Conservation (phyloP, 2,888 invertebrate genomes). For the Ethmia dodecea region DNA sequence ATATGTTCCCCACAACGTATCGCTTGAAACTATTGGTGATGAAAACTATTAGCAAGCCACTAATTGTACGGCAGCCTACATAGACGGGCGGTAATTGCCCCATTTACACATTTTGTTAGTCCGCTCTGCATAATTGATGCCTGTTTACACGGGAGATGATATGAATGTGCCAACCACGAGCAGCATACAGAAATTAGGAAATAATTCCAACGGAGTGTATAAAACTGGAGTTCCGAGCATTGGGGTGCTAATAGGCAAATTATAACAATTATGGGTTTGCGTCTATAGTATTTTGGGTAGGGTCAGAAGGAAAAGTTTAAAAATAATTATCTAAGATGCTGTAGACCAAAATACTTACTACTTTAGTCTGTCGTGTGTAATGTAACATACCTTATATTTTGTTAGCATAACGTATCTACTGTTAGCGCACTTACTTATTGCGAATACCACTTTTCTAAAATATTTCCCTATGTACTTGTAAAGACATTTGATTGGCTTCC, state of each 20-base stretch:
- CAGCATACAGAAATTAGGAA: slow-evolving; percentile 38
- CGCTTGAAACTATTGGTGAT: slow-evolving; percentile 66
- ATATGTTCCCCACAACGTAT: slow-evolving; percentile 44
- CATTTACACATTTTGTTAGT: slow-evolving; percentile 77
- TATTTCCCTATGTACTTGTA: no score
- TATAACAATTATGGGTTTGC: slow-evolving; percentile 25
- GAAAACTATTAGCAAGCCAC: slow-evolving; percentile 73
- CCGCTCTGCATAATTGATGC: slow-evolving; percentile 65
- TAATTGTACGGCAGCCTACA: slow-evolving; percentile 75
- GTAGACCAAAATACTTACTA: no score
- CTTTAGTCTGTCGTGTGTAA: no score
- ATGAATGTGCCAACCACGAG: slow-evolving; percentile 55
- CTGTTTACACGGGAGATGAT: slow-evolving; percentile 60
- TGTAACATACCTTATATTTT: no score
- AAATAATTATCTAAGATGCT: no score
- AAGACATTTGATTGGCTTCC: no score
- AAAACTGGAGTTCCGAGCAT: slow-evolving; percentile 23
- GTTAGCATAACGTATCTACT: no score
- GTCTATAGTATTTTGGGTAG: no score
- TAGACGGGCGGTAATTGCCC: slow-evolving; percentile 71
- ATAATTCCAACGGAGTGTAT: slow-evolving; percentile 28
- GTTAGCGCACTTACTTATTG: no score
- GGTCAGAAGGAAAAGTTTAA: no score
- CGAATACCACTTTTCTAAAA: no score
- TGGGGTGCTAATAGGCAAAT: slow-evolving; percentile 38